phyloP scores from a whole-genome alignment of 2,797 vertebrate genomes.

The Pogonophryne albipinna region DNA sequence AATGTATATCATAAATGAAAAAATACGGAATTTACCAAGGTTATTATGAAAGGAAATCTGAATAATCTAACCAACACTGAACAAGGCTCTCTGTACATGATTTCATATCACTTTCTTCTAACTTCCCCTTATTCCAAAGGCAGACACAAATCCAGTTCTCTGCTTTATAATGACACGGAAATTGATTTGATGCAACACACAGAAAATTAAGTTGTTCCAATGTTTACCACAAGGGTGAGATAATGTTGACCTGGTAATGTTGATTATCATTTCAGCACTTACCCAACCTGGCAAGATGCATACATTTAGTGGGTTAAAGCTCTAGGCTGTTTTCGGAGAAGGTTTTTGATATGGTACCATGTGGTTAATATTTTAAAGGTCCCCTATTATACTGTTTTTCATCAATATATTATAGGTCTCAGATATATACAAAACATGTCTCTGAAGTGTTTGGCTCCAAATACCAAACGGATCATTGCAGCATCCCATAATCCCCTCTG shows the following conservation, averaged over 20 bases:
- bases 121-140: background rate
- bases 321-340: background rate
- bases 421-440: too few species aligned
- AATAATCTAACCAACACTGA: background rate
- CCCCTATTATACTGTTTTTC: too few species aligned
- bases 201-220: conserved; percentile 4
- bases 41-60: background rate
- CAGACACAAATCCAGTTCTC: background rate
- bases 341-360: background rate
- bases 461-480: too few species aligned
- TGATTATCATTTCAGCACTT: conserved; percentile 1
- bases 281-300: conserved; percentile 6
- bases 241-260: conserved; percentile 30
- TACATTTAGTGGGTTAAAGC: background rate
- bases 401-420: too few species aligned
- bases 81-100: background rate
- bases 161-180: background rate
- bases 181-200: conserved; percentile 10
- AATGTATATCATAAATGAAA: too few species aligned
- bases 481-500: too few species aligned
- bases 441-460: too few species aligned
- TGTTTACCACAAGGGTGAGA: conserved; percentile 40
- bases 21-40: too few species aligned
- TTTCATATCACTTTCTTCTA: background rate
- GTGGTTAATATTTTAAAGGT: background rate